A percentile compares a stretch with the other conserved stretches of the same genome.
Evolutionary conservation across 1,140 invertebrate species (phyloP).

Genomic region (Drosophila kepulauana): DNA sequence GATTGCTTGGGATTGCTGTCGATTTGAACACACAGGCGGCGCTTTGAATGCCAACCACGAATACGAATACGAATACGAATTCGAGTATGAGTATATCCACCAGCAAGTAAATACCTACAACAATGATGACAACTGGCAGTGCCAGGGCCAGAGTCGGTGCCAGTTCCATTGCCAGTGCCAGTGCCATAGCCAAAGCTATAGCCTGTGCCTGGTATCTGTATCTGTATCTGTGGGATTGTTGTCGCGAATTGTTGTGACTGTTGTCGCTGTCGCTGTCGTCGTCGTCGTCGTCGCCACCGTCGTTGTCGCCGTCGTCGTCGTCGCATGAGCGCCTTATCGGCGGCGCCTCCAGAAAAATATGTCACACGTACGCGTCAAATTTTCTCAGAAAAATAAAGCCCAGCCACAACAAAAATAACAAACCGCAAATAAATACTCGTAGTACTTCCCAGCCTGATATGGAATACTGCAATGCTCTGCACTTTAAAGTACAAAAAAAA

Average conservation of each 20-base stretch:
- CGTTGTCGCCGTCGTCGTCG: too few species aligned
- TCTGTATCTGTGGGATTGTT: slow-evolving; percentile 66
- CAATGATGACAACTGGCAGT: slow-evolving; percentile 24
- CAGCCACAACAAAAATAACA: slow-evolving; percentile 37
- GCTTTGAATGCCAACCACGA: slow-evolving; percentile 62
- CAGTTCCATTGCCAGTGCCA: slow-evolving; percentile 13
- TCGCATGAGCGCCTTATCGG: slow-evolving; percentile 64
- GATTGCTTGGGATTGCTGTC: slow-evolving; percentile 13
- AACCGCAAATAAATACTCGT: slow-evolving; percentile 66
- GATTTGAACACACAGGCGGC: slow-evolving; percentile 41
- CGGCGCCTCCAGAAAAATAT: slow-evolving; percentile 79
- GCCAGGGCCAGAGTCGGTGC: slow-evolving; percentile 5
- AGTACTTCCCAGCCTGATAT: slow-evolving; percentile 43
- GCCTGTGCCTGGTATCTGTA: slow-evolving; percentile 27
- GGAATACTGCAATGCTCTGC: slow-evolving; percentile 31
- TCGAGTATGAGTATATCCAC: slow-evolving; percentile 43
- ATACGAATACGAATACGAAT: neutral
- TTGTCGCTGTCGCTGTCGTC: slow-evolving; percentile 25
- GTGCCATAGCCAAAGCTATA: neutral
- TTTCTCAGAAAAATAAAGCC: slow-evolving; percentile 66
- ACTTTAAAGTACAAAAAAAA: slow-evolving; percentile 9
- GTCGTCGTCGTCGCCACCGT: too few species aligned
- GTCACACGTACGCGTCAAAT: slow-evolving; percentile 78
- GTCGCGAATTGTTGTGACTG: slow-evolving; percentile 37
- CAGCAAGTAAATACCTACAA: neutral